Base-by-base conservation (phyloP, 2,113 vertebrate species). In the Dryoscopus gambensis region DNA sequence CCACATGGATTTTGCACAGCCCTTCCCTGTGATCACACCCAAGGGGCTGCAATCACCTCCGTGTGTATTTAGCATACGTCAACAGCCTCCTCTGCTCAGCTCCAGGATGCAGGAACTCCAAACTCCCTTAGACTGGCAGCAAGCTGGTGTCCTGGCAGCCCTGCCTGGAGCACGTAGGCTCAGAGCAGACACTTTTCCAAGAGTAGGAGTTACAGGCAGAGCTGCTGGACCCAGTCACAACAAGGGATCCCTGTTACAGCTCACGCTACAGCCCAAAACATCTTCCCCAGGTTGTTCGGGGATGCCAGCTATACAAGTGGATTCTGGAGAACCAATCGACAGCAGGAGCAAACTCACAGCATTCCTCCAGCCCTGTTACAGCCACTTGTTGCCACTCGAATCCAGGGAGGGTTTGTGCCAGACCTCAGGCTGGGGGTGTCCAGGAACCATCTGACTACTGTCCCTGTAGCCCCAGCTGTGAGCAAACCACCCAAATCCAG, bases 311-410 rank as follows among this genome's bases (percentile, higher is more conserved):
- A 0, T 21, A 18, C 0, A 5, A 49, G 16, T 5, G 3, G 11
- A 18, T 77, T n/a, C 11, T 10, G 9, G 47, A 42, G 14, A 8
- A 63, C 30, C 21, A 53, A 25, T 9, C 28, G 63, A 11, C 25
- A 85, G 7, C 37, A 53, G 16, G 44, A 93, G 19, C 18, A 82
- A 64, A 79, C 11, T 9, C 85, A 24, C 1, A 12, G 11, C 52
- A 65, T 14, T 21, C 42, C 39, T 60, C 44, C 94, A 80, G 52
- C 52, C 5, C 50, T 4, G 3, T 19, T 8, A 20, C 13, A 71
- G 42, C 30, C 21, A 1, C 33, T n/a, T 8, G 0, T 5, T 9
- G 2, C 57, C 10, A 0, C 27, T 31, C 4, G 0, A 81, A 78
- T 40, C 60, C 30, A 37, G 28, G 44, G 39, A 65, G 44, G 35